Evolutionary conservation across 2,113 vertebrate genomes (phyloP), one percentile per base, ranked within the genome.

Genomic region (Scomber scombrus): DNA sequence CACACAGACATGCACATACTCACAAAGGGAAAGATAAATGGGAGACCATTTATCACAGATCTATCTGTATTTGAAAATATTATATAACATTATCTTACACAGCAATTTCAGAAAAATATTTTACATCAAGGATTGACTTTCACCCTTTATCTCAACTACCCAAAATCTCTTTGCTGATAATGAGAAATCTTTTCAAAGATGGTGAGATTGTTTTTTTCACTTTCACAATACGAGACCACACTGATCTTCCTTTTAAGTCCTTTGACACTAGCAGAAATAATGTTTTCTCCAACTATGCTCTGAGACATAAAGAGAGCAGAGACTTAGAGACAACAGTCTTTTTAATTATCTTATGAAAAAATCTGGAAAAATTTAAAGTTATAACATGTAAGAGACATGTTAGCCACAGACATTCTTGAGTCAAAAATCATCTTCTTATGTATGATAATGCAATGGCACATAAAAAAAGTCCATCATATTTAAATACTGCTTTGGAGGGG

Each of bases 281-380:
- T 18, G 11, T 10, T 12, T 23, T 31, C 11, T 45, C 16, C 18
- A 29, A 18, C 43, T 45, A 26, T 72, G 50, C 14, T 62, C 23
- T 40, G 23, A 40, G 26, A 12, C 12, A 12, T 26, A 29, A 40
- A 64, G 18, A 57, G 12, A 54, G 43, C 1, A 58, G 15, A 52
- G 12, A 8, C 3, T 40, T 23, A 19, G 23, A 21, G 55, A 43
- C 18, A 50, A 14, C 29, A 58, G 3, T 15, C 3, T 12, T 66
- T 54, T 34, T 3, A 55, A 6, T 63, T 54, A 71, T 63, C 7
- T 26, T 45, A 11, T 49, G 5, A 52, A 62, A 81, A 61, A 40
- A 0, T 23, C 4, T 31, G 0, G 40, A 60, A 66, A 55, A 18
- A 66, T 11, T 11, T n/a, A 11, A 43, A 60, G 1, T 15, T 51